Percentiles rank a stretch among this genome's conserved stretches.
Conservation (phyloP, 1,140 invertebrate genomes). For the Aphelinus certus region DNA sequence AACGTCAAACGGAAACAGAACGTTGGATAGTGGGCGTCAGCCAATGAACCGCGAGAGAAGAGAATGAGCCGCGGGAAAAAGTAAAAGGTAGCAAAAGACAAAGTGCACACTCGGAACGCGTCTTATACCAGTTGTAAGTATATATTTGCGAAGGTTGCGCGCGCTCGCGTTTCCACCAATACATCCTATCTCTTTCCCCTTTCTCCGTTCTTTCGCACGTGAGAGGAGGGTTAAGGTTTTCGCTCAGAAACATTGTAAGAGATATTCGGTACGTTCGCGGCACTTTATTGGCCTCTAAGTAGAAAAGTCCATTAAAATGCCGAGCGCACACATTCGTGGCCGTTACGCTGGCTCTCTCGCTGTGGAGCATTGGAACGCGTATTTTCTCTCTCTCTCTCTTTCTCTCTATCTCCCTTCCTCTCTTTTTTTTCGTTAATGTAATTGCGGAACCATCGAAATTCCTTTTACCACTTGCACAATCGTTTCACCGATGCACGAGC, state of each 20-base stretch:
- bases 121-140: not conserved
- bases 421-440: slow-evolving; percentile 3
- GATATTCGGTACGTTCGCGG: slow-evolving; percentile 50
- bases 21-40: too few species aligned
- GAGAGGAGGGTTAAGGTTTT: slow-evolving; percentile 53
- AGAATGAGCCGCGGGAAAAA: too few species aligned
- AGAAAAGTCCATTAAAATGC: slow-evolving; percentile 65
- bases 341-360: too few species aligned
- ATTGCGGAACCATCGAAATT: slow-evolving; percentile 20
- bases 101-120: not conserved
- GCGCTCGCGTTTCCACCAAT: not conserved
- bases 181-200: too few species aligned
- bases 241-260: slow-evolving; percentile 51
- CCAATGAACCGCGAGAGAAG: too few species aligned
- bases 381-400: slow-evolving; percentile 2
- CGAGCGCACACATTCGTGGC: slow-evolving; percentile 21
- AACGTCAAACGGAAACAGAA: too few species aligned
- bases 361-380: too few species aligned
- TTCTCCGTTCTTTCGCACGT: slow-evolving; percentile 2
- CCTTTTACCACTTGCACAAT: not conserved
- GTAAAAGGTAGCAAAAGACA: too few species aligned
- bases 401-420: not conserved
- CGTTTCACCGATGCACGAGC: not conserved
- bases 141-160: slow-evolving; percentile 10
- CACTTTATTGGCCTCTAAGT: slow-evolving; percentile 65